phyloP scores from a whole-genome alignment of 35 echinoderm and acorn worm species.

The Heliocidaris tuberculata region DNA sequence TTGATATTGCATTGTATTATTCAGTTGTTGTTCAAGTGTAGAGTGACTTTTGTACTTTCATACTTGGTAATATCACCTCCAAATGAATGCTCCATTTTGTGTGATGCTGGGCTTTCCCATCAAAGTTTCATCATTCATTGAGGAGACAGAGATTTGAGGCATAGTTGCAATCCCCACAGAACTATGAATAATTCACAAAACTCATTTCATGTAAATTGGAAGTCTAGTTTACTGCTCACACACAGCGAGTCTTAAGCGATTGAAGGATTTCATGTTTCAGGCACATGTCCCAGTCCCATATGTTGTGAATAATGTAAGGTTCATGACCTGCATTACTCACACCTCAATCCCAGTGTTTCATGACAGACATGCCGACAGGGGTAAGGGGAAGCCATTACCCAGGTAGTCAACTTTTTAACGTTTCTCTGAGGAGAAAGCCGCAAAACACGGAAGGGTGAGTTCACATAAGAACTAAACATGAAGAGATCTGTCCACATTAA shows the following conservation, averaged over 20 bases:
- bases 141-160: background rate
- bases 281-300: constrained; percentile 1
- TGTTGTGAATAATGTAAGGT: constrained; percentile 36
- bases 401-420: constrained; percentile 3
- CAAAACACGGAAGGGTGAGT: background rate
- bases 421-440: background rate
- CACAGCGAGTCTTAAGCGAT: background rate
- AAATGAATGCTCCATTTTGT: background rate
- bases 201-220: background rate
- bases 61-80: background rate
- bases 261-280: background rate
- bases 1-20: background rate
- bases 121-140: background rate
- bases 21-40: background rate
- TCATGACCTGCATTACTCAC: constrained; percentile 41
- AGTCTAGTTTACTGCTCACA: background rate
- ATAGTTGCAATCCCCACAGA: background rate
- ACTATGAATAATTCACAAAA: background rate
- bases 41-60: background rate
- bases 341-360: background rate
- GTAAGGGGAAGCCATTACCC: background rate
- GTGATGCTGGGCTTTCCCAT: background rate
- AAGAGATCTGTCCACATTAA: background rate
- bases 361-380: background rate
- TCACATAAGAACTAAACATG: background rate